phyloP scores from a whole-genome alignment of 2,888 invertebrate genomes.

The Drosophila nr. perissopoda region DNA sequence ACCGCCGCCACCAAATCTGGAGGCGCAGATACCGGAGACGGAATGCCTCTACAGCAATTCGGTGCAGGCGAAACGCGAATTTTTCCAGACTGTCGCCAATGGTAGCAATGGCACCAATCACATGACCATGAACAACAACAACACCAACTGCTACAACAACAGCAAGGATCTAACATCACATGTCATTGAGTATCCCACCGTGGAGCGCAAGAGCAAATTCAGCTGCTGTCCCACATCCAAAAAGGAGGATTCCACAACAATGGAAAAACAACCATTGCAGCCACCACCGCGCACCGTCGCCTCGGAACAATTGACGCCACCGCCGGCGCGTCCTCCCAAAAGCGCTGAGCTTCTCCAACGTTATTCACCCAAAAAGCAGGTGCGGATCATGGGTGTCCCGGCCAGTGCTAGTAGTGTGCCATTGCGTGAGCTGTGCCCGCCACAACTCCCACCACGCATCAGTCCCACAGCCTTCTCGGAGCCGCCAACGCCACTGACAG shows the following conservation, averaged over 20 bases:
- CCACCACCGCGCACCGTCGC: slow-evolving; percentile 88
- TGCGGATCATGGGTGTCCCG: slow-evolving; percentile 39
- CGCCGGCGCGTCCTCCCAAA: slow-evolving; percentile 89
- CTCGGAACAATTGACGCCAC: slow-evolving; percentile 88
- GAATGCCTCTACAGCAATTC: slow-evolving; percentile 87
- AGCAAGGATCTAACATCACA: slow-evolving; percentile 77
- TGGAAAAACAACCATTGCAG: slow-evolving; percentile 84
- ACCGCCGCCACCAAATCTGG: slow-evolving; percentile 90
- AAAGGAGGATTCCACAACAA: slow-evolving; percentile 83
- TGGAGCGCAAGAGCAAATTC: slow-evolving; percentile 90
- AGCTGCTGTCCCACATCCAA: slow-evolving; percentile 89
- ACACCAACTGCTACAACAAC: slow-evolving; percentile 5
- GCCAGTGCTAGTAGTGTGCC: slow-evolving; percentile 31
- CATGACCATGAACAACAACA: slow-evolving; percentile 15
- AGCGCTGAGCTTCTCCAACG: slow-evolving; percentile 85
- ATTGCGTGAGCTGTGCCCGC: slow-evolving; percentile 61
- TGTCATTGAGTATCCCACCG: slow-evolving; percentile 90
- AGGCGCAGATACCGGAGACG: slow-evolving; percentile 82
- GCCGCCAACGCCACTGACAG: slow-evolving; percentile 48
- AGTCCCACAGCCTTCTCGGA: slow-evolving; percentile 59
- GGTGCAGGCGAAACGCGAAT: slow-evolving; percentile 65
- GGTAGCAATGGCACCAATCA: slow-evolving; percentile 43
- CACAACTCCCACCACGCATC: slow-evolving; percentile 82
- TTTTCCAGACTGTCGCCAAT: slow-evolving; percentile 66
- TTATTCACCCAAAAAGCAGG: slow-evolving; percentile 82